Evolutionary conservation across 2,888 invertebrate species (phyloP).

Genomic region (Drosophila heteroneura): DNA sequence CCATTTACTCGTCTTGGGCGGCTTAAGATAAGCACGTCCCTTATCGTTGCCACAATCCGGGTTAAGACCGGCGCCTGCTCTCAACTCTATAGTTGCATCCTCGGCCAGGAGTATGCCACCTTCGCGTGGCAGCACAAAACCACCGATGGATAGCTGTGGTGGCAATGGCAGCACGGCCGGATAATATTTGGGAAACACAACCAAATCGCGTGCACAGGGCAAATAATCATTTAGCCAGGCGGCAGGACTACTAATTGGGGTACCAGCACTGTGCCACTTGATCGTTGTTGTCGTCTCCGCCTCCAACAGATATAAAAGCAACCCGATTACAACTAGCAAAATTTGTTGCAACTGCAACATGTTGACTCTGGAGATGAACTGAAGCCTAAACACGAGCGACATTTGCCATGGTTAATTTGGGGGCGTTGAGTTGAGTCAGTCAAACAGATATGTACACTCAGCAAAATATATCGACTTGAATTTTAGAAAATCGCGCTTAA

Average conservation of each 20-base stretch:
- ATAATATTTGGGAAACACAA: constrained; percentile 81
- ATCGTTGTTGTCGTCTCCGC: constrained; percentile 50
- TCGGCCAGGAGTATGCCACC: constrained; percentile 78
- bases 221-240: constrained; percentile 77
- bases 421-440: constrained; percentile 55
- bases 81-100: constrained; percentile 67
- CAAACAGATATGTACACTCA: constrained; percentile 11
- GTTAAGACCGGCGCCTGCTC: constrained; percentile 40
- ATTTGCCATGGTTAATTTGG: constrained; percentile 17
- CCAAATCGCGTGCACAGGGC: constrained; percentile 80
- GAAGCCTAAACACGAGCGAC: constrained; percentile 16
- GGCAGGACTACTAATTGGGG: constrained; percentile 67
- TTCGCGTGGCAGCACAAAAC: constrained; percentile 76
- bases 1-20: constrained; percentile 76
- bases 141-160: constrained; percentile 60
- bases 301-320: constrained; percentile 43
- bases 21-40: constrained; percentile 67
- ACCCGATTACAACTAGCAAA: not conserved
- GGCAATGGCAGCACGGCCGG: constrained; percentile 80
- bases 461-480: not conserved
- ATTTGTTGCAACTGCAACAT: constrained; percentile 51
- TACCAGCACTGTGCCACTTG: constrained; percentile 74
- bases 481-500: not conserved
- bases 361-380: constrained; percentile 5
- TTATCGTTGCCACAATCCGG: constrained; percentile 68